Evolutionary conservation across 2,797 vertebrate species (phyloP), one percentile per base, ranked within the genome.

Genomic region (Falco columbarius): DNA sequence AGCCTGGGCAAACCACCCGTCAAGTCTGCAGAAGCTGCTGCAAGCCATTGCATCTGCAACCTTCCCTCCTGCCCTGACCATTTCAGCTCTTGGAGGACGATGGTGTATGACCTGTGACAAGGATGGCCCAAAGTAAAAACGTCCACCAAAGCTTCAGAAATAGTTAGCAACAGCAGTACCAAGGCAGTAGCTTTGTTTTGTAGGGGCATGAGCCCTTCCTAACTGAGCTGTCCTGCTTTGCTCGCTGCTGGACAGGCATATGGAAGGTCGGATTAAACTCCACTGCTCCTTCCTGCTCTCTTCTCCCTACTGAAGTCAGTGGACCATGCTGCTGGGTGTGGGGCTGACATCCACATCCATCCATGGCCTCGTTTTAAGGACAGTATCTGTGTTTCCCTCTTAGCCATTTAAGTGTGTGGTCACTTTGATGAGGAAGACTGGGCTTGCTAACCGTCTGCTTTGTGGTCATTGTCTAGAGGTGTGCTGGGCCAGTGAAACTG

Each of bases 241-340:
- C 61, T 89, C 2, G 4, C 27, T 0, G 1, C 38, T 54, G 68
- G 59, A 22, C 8, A 56, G n/a, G 47, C 3, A 0, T 18, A 66
- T 34, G 38, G 72, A 65, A 51, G 32, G 30, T 27, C 1, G 1
- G 29, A 27, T 24, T 51, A 12, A 47, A 86, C 86, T 32, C 73
- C 73, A n/a, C 29, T 62, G 42, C 34, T 73, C 27, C n/a, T 36
- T 67, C 51, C 42, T 38, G 13, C 26, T 58, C 24, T 68, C 24
- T 67, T 82, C 46, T 68, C 79, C 29, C 30, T 67, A 17, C 18
- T 1, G 0, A 51, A 49, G 24, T 63, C 5, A 42, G 15, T 42
- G 1, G 36, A 19, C 40, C 20, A 15, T 51, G 34, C 83, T 75
- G 16, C 13, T 61, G 42, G 47, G n/a, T 0, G 0, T 0, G 0